Conservation (phyloP, 2,888 invertebrate species). For the Phanerotoma sp. region DNA sequence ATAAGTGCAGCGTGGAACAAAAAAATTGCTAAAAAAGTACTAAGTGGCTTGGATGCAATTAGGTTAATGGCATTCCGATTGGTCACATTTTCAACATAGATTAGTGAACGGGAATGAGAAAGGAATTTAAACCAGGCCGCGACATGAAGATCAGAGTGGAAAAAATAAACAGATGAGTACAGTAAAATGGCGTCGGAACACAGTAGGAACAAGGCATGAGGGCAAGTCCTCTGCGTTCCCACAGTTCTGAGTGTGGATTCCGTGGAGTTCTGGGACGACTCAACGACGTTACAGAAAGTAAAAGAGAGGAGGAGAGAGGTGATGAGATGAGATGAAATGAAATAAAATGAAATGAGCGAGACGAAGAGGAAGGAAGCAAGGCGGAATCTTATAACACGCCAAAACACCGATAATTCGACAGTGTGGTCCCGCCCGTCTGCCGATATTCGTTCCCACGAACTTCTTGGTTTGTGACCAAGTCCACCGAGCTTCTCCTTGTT, state of each 20-base stretch:
- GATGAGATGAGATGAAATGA: constrained; percentile 15
- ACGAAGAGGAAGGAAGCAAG: constrained; percentile 16
- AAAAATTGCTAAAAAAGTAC: too few relatives aligned
- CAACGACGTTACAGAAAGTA: constrained; percentile 16
- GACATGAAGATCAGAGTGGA: constrained; percentile 8
- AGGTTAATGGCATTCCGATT: too few relatives aligned
- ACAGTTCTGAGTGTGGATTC: constrained; percentile 53
- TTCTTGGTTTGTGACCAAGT: constrained; percentile 15
- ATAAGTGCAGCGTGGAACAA: too few relatives aligned
- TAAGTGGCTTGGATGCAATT: too few relatives aligned
- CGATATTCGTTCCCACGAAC: constrained; percentile 54
- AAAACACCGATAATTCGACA: constrained; percentile 57
- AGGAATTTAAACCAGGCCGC: neutral
- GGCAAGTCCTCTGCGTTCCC: constrained; percentile 48
- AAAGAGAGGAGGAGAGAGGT: constrained; percentile 11
- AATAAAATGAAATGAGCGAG: constrained; percentile 18
- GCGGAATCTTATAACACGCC: constrained; percentile 52
- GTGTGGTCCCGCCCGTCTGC: constrained; percentile 52
- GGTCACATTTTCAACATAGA: too few relatives aligned
- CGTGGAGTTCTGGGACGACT: constrained; percentile 40
- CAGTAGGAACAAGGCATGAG: constrained; percentile 37
- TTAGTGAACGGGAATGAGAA: neutral
- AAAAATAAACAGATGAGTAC: constrained; percentile 27
- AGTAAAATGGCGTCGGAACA: constrained; percentile 35
- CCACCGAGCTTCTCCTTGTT: constrained; percentile 15